Conservation (phyloP, 2,113 vertebrate species). For the Dendropsophus ebraccatus region DNA sequence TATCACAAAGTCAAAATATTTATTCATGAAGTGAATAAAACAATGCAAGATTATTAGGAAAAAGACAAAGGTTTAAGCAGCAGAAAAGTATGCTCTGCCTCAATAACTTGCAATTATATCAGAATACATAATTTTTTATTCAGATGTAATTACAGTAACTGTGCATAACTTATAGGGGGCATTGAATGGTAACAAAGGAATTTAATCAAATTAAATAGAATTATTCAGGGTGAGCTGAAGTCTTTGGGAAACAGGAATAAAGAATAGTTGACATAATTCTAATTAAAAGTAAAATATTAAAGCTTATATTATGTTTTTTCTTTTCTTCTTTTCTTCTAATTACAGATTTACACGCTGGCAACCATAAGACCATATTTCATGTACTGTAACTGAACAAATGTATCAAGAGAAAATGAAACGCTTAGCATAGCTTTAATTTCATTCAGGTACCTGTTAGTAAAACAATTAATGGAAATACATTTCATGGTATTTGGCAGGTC, state of each 20-base stretch:
- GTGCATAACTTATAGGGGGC: constrained; percentile 43
- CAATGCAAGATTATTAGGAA: not conserved
- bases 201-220: constrained; percentile 49
- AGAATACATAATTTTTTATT: constrained; percentile 51
- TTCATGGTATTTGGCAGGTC: not conserved
- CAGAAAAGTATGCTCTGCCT: constrained; percentile 43
- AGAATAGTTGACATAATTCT: constrained; percentile 47
- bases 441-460: constrained; percentile 16
- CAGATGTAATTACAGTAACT: constrained; percentile 53
- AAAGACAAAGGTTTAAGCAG: constrained; percentile 11
- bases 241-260: constrained; percentile 43
- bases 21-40: constrained; percentile 18
- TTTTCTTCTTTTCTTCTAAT: not conserved
- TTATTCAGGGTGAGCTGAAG: constrained; percentile 39
- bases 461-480: constrained; percentile 10
- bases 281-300: constrained; percentile 53
- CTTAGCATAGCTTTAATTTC: constrained; percentile 14
- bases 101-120: constrained; percentile 51
- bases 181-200: constrained; percentile 52
- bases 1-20: constrained; percentile 25
- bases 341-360: constrained; percentile 21
- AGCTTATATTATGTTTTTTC: constrained; percentile 19
- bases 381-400: constrained; percentile 27
- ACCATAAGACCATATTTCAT: not conserved
- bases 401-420: constrained; percentile 40